A percentile compares a stretch with the other conserved stretches of the same genome.
Evolutionary conservation across 1,140 invertebrate species (phyloP).

Genomic region (Drosophila sp.): DNA sequence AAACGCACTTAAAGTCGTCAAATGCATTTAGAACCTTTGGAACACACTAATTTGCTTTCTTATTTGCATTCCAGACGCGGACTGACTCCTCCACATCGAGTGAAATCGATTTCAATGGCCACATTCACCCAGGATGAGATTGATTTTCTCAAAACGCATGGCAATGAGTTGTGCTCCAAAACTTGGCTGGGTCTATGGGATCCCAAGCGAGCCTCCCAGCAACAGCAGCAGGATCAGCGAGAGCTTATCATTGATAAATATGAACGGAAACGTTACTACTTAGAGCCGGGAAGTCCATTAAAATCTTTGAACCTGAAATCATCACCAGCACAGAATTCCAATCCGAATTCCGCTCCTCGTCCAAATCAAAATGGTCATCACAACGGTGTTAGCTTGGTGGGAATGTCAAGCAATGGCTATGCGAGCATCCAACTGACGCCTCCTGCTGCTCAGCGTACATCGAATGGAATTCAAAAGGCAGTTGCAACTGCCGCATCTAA

Average conservation of each 20-base stretch:
- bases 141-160: slow-evolving; percentile 93
- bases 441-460: slow-evolving; percentile 74
- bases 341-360: slow-evolving; percentile 12
- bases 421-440: slow-evolving; percentile 78
- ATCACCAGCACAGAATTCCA: slow-evolving; percentile 25
- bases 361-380: slow-evolving; percentile 43
- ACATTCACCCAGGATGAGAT: slow-evolving; percentile 98
- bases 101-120: slow-evolving; percentile 99
- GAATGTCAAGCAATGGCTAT: slow-evolving; percentile 56
- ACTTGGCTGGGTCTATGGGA: slow-evolving; percentile 95
- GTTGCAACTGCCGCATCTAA: slow-evolving; percentile 16
- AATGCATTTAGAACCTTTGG: background rate
- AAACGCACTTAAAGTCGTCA: background rate
- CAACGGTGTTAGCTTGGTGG: slow-evolving; percentile 25
- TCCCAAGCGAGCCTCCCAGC: slow-evolving; percentile 86
- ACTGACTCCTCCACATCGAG: slow-evolving; percentile 97
- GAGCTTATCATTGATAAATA: slow-evolving; percentile 97
- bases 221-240: slow-evolving; percentile 88
- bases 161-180: slow-evolving; percentile 96
- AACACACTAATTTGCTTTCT: background rate
- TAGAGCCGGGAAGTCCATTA: slow-evolving; percentile 86
- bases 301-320: slow-evolving; percentile 82
- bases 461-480: slow-evolving; percentile 67
- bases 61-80: slow-evolving; percentile 90
- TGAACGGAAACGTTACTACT: slow-evolving; percentile 92